Evolutionary conservation across 2,888 invertebrate genomes (phyloP), one percentile per base, ranked within the genome.

Genomic region (Piscicola geometra): DNA sequence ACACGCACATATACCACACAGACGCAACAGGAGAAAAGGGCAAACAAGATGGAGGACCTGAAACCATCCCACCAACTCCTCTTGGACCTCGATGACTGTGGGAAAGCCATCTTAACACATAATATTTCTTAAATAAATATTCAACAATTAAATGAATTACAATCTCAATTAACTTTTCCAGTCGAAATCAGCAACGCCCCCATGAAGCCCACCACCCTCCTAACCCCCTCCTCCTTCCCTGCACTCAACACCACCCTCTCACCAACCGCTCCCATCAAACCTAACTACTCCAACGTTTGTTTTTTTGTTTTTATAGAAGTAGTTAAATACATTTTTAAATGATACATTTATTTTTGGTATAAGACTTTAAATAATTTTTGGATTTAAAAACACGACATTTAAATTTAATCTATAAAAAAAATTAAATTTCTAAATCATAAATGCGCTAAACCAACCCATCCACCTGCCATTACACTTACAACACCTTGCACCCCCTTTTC

Each of bases 11-110:
- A 67, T n/a, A 67, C 30, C 33, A 41, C 41, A 69, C 25, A 33
- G 5, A 28, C 5, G 18, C 32, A 67, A 9, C 32, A 33, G 30
- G 21, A 60, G n/a, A 66, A 64, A 25, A 60, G 21, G 56, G 30
- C 64, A 32, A 71, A 77, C 66, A 66, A 36, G 36, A 70, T 36
- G 36, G 67, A 74, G 21, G 60, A 68, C 41, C 66, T 70, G 15
- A 89, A 88, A 81, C 93, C 93, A 86, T 86, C 93, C 79, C 94
- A 94, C 85, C 60, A 25, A 25, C 86, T 94, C 25, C 87, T 95
- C 15, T 85, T 95, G 56, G 94, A 94, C 83, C 87, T 95, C 79
- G 92, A 92, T 83, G 89, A 89, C 81, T 87, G 89, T 87, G 89
- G 90, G 82, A 82, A 33, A 41, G 5, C n/a, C n/a, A n/a, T n/a